Evolutionary conservation across 2,113 vertebrate genomes (phyloP).

Genomic region (Hiodon alosoides): DNA sequence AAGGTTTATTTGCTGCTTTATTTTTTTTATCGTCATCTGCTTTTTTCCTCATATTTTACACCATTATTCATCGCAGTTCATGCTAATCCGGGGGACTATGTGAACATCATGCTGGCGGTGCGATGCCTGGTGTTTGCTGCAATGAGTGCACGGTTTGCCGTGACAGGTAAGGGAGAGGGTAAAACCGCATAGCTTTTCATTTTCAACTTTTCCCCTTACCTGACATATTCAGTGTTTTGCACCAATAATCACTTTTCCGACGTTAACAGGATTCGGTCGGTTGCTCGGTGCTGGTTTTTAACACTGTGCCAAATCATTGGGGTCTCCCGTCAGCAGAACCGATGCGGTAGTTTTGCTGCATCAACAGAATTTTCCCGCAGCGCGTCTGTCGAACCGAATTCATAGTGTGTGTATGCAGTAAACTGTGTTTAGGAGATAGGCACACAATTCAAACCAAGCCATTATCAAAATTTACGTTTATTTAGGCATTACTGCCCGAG

Average conservation of each 20-base stretch:
- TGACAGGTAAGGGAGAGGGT: conserved; percentile 59
- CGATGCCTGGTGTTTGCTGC: conserved; percentile 68
- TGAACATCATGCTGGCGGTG: conserved; percentile 69
- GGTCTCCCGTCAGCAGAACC: not conserved
- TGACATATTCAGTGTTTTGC: conserved; percentile 16
- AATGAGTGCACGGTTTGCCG: conserved; percentile 53
- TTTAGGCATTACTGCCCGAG: conserved; percentile 3
- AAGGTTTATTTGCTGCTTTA: conserved; percentile 31
- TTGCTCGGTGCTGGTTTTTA: conserved; percentile 6
- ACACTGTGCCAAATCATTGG: conserved; percentile 5
- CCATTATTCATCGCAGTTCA: conserved; percentile 24
- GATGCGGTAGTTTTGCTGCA: conserved; percentile 42
- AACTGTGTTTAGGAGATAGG: conserved; percentile 1
- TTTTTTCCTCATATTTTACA: conserved; percentile 19
- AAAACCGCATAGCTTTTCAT: conserved; percentile 15
- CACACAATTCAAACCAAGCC: not conserved
- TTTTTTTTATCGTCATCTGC: conserved; percentile 31
- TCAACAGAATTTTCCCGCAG: conserved; percentile 43
- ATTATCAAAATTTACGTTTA: conserved; percentile 5
- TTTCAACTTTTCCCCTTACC: conserved; percentile 6
- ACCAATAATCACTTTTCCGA: conserved; percentile 22
- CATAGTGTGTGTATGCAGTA: not conserved
- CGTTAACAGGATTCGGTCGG: not conserved
- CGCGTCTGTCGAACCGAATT: conserved; percentile 23
- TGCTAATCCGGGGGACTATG: conserved; percentile 62